phyloP scores from a whole-genome alignment of 2,888 invertebrate species.

The Dryadula phaetusa region DNA sequence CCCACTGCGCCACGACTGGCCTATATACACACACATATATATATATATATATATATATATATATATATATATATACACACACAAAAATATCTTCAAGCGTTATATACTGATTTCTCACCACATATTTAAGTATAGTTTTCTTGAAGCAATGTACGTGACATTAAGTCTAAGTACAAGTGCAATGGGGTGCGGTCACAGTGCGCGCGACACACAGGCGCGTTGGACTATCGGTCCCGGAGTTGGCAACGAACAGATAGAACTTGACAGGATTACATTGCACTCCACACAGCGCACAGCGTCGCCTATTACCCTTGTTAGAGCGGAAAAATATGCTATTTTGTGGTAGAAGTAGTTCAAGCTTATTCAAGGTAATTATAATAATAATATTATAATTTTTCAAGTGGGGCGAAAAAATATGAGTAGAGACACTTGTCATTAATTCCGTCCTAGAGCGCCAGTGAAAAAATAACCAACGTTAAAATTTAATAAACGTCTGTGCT shows the following conservation, averaged over 20 bases:
- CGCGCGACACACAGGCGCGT: background rate
- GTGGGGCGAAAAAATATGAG: no score
- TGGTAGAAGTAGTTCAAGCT: background rate
- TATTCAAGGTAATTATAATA: no score
- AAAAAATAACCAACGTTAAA: no score
- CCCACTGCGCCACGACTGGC: no score
- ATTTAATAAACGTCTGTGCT: background rate
- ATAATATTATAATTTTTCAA: no score
- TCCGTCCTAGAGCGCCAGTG: no score
- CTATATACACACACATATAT: no score
- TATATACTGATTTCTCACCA: no score
- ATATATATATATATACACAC: no score
- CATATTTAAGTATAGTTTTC: background rate
- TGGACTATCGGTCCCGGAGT: background rate
- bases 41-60: no score
- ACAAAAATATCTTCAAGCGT: no score
- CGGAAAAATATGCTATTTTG: background rate
- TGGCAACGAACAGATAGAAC: constrained; percentile 9
- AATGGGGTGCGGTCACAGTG: background rate
- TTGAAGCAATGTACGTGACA: background rate
- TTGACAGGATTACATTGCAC: constrained; percentile 9
- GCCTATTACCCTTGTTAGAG: background rate
- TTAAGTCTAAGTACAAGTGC: background rate
- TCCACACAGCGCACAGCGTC: background rate
- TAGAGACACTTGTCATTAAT: no score